Conservation (phyloP, 2,797 vertebrate species). For the Denticeps clupeoides region DNA sequence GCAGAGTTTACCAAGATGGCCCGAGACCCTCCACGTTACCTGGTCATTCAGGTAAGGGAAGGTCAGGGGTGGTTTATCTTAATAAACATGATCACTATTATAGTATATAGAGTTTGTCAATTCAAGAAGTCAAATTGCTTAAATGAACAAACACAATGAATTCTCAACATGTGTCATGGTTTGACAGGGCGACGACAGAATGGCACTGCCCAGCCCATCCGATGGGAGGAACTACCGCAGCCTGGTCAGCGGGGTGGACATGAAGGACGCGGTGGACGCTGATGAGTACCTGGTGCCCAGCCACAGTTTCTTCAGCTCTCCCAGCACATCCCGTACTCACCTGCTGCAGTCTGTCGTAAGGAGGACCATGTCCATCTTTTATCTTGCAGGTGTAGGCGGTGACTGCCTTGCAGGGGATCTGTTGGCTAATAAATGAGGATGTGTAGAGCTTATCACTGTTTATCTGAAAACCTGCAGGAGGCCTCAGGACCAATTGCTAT, state of each 20-base stretch:
- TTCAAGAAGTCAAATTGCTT: too few relatives aligned
- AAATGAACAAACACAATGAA: too few relatives aligned
- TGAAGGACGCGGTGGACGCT: conserved; percentile 83
- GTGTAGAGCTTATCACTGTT: too few relatives aligned
- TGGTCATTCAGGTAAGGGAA: conserved; percentile 86
- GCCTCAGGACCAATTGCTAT: too few relatives aligned
- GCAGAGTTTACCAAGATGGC: conserved; percentile 95
- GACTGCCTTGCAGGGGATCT: too few relatives aligned
- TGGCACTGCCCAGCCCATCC: conserved; percentile 83
- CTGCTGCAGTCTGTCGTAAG: conserved; percentile 77
- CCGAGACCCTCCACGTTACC: conserved; percentile 88
- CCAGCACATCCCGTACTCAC: conserved; percentile 77
- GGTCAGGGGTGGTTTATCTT: too few relatives aligned
- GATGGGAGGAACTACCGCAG: conserved; percentile 79
- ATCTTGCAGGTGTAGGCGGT: too few relatives aligned
- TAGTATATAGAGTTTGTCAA: too few relatives aligned
- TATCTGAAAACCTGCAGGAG: too few relatives aligned
- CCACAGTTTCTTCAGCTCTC: conserved; percentile 87
- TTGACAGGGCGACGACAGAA: conserved; percentile 83
- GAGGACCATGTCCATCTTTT: too few relatives aligned
- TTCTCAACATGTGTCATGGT: not conserved
- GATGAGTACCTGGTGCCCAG: conserved; percentile 92
- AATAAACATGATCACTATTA: too few relatives aligned
- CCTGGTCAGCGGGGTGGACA: conserved; percentile 80
- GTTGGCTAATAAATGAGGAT: too few relatives aligned